Conservation (phyloP, 1,140 invertebrate species). For the Orius insidiosus region DNA sequence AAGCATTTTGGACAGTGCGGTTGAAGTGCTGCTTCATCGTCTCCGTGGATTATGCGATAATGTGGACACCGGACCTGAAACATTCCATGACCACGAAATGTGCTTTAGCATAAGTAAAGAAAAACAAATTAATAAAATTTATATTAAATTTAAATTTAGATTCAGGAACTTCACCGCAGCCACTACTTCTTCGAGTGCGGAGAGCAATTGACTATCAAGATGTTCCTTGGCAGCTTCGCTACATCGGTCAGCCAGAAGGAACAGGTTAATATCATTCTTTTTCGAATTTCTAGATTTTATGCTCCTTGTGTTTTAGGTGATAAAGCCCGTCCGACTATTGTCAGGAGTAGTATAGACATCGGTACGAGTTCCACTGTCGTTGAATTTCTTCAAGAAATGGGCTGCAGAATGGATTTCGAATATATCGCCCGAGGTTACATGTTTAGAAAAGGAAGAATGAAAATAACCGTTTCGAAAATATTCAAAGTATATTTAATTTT, state of each 20-base stretch:
- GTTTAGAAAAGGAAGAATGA: conserved; percentile 93
- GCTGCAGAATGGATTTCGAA: conserved; percentile 80
- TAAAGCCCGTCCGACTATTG: conserved; percentile 72
- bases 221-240: conserved; percentile 71
- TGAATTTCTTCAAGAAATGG: conserved; percentile 83
- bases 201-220: conserved; percentile 55
- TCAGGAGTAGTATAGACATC: conserved; percentile 81
- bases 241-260: conserved; percentile 75
- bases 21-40: conserved; percentile 80
- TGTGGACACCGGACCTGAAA: conserved; percentile 74
- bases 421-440: conserved; percentile 86
- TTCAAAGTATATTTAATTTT: conserved; percentile 41
- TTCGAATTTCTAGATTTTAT: conserved; percentile 1
- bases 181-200: conserved; percentile 52
- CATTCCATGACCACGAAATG: conserved; percentile 80
- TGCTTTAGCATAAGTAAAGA: conserved; percentile 53
- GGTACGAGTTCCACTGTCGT: conserved; percentile 74
- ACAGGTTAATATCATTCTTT: conserved; percentile 12
- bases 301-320: no score
- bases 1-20: conserved; percentile 66
- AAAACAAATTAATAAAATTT: not conserved
- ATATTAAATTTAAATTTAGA: not conserved
- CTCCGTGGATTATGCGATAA: conserved; percentile 86
- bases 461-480: conserved; percentile 88
- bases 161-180: conserved; percentile 30